Conservation (phyloP, 1,140 invertebrate genomes). For the Helicoverpa armigera region DNA sequence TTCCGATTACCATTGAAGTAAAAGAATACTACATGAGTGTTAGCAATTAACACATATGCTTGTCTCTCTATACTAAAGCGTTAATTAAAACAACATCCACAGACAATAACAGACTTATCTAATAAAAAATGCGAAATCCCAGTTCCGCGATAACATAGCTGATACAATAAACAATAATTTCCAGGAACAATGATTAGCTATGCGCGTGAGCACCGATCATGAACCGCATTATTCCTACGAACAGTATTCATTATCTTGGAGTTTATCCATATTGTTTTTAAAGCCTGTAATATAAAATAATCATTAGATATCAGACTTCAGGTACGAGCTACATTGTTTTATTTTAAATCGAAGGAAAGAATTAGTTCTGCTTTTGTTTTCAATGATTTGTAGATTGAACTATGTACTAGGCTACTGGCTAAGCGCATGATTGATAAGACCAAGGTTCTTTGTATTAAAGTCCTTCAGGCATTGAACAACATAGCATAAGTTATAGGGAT, state of each 20-base stretch:
- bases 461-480: not conserved
- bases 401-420: too few species aligned
- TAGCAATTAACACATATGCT: too few species aligned
- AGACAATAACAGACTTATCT: not conserved
- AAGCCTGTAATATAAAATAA: slow-evolving; percentile 2
- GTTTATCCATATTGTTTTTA: slow-evolving; percentile 26
- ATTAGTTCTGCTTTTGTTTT: not conserved
- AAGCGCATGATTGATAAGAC: too few species aligned
- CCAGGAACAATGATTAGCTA: slow-evolving; percentile 27
- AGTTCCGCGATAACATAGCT: slow-evolving; percentile 26
- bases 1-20: too few species aligned
- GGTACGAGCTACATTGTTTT: not conserved
- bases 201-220: slow-evolving; percentile 37
- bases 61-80: too few species aligned
- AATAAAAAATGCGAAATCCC: slow-evolving; percentile 19
- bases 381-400: not conserved
- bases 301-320: not conserved
- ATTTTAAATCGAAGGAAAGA: not conserved
- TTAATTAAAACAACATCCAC: not conserved
- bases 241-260: slow-evolving; percentile 8
- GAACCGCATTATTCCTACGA: slow-evolving; percentile 21
- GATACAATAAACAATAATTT: slow-evolving; percentile 27
- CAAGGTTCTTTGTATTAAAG: not conserved
- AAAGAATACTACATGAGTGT: too few species aligned
- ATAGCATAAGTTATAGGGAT: not conserved